These are phyloP conservation scores for Phataginus tricuspis DNA, from an alignment of 2,797 vertebrate species.

Conservation along the genomic window DNA sequence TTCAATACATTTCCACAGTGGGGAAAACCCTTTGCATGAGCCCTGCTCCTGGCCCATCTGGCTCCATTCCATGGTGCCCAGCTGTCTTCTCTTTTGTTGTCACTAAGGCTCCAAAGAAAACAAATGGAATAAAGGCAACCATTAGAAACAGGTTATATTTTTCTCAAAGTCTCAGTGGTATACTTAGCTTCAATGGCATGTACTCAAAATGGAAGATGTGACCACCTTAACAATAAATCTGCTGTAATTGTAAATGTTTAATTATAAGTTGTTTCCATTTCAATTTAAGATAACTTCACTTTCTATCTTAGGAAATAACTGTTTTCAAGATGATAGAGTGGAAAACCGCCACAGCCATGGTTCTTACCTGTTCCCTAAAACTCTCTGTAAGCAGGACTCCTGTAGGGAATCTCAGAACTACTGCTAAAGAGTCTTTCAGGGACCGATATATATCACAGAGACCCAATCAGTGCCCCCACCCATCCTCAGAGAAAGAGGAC, in stretches of 20 bases:
- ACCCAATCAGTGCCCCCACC: neutral
- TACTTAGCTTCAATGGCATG: constrained; percentile 63
- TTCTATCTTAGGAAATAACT: constrained; percentile 51
- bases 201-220: constrained; percentile 80
- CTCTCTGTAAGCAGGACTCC: constrained; percentile 59
- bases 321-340: neutral
- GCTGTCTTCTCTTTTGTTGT: constrained; percentile 51
- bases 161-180: constrained; percentile 68
- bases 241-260: constrained; percentile 70
- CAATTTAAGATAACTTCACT: constrained; percentile 37
- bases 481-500: neutral
- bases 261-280: constrained; percentile 59
- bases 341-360: constrained; percentile 36
- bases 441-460: constrained; percentile 72
- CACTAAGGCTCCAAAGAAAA: constrained; percentile 66
- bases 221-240: constrained; percentile 72
- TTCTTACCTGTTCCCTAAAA: constrained; percentile 55
- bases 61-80: constrained; percentile 60
- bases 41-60: constrained; percentile 29
- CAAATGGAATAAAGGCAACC: constrained; percentile 72
- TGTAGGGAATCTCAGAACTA: constrained; percentile 71
- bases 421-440: constrained; percentile 61
- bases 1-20: neutral
- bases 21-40: neutral
- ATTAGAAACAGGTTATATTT: constrained; percentile 67